These are phyloP conservation scores for Nematopogon swammerdamellus DNA, from an alignment of 2,888 invertebrate genomes.

Conservation along the genomic window DNA sequence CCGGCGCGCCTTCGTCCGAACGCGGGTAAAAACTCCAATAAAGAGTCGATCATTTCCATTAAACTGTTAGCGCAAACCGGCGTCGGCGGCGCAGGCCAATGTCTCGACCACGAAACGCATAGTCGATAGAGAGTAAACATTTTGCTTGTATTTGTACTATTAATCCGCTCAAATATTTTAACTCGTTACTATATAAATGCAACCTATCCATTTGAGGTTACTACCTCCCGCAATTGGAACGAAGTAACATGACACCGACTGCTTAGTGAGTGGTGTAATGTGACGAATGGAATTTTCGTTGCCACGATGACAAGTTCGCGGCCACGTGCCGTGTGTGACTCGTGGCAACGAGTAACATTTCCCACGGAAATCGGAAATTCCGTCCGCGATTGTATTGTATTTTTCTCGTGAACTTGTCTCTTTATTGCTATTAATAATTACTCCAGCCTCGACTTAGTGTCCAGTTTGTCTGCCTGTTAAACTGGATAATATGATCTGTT, in stretches of 20 bases:
- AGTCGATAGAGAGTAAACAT: too few relatives aligned
- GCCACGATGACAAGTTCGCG: neutral
- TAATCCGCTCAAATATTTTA: too few relatives aligned
- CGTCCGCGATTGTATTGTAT: constrained; percentile 13
- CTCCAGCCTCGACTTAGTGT: too few relatives aligned
- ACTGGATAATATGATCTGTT: too few relatives aligned
- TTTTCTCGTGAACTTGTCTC: neutral
- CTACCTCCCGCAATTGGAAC: neutral
- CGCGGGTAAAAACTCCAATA: neutral
- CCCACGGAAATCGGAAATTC: constrained; percentile 48
- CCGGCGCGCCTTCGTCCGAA: neutral
- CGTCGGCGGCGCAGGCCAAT: neutral
- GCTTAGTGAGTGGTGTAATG: neutral
- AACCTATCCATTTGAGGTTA: too few relatives aligned
- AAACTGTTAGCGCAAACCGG: neutral
- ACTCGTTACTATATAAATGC: too few relatives aligned
- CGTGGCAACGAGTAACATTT: constrained; percentile 21
- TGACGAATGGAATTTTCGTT: neutral
- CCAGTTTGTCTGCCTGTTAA: too few relatives aligned
- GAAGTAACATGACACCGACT: neutral
- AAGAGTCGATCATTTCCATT: neutral
- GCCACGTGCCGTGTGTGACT: neutral
- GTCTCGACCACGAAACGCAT: neutral
- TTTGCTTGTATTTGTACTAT: too few relatives aligned
- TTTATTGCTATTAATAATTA: neutral